phyloP scores from a whole-genome alignment of 92 coral and sea anemone species.

The Parazoanthus darwini region DNA sequence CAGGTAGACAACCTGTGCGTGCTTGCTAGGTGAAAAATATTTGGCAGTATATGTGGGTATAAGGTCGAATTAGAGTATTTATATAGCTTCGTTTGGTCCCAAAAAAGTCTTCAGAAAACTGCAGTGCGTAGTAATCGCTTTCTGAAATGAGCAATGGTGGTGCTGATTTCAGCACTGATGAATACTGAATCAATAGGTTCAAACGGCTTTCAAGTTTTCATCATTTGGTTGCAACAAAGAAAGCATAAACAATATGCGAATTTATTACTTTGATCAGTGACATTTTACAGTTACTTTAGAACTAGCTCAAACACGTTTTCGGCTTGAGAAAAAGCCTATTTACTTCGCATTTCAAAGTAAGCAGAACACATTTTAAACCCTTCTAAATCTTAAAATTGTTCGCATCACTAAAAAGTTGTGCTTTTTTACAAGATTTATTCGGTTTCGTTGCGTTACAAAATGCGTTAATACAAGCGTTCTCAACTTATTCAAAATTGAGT shows the following conservation, averaged over 20 bases:
- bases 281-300: background rate
- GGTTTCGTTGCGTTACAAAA: too few species aligned
- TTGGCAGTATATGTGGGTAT: background rate
- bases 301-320: background rate
- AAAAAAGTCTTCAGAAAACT: background rate
- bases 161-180: background rate
- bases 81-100: background rate
- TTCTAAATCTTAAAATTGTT: too few species aligned
- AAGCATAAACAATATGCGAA: constrained; percentile 12
- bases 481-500: too few species aligned
- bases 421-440: too few species aligned
- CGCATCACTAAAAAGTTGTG: too few species aligned
- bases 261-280: background rate
- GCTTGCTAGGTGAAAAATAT: background rate
- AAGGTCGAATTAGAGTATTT: background rate
- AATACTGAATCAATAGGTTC: background rate
- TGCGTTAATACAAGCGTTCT: too few species aligned
- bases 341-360: too few species aligned
- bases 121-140: background rate
- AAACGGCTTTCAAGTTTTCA: background rate
- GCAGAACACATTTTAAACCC: too few species aligned
- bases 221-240: background rate
- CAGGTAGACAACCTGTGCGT: too few species aligned
- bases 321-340: too few species aligned
- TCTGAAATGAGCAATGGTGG: background rate